Evolutionary conservation across 2,113 vertebrate species (phyloP).

Genomic region (Cygnus buccinator): DNA sequence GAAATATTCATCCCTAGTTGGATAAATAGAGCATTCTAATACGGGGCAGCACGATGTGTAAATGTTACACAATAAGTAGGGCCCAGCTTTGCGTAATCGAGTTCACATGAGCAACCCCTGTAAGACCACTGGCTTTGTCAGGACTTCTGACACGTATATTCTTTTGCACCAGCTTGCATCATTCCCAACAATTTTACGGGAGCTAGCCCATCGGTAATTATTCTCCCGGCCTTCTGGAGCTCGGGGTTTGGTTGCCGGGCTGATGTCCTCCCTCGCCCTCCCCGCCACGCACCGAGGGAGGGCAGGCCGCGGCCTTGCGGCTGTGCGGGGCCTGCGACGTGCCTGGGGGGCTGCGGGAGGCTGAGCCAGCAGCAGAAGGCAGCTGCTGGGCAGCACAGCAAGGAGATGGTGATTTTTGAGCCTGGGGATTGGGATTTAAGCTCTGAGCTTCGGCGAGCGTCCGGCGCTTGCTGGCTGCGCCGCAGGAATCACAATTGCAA

Average conservation of each 20-base stretch:
- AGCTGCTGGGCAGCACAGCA: background rate
- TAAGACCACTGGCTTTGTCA: conserved; percentile 42
- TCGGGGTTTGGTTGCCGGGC: background rate
- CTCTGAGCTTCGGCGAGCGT: conserved; percentile 11
- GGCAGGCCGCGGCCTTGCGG: background rate
- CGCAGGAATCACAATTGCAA: background rate
- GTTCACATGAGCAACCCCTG: conserved; percentile 22
- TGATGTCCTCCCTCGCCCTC: conserved; percentile 12
- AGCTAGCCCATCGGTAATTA: background rate
- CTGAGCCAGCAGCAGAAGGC: background rate
- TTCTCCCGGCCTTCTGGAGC: conserved; percentile 18
- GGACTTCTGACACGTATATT: background rate
- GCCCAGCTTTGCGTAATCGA: background rate
- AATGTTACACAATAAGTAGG: conserved; percentile 18
- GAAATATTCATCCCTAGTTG: background rate
- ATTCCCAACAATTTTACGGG: conserved; percentile 9
- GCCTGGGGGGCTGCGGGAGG: background rate
- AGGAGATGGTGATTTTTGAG: conserved; percentile 23
- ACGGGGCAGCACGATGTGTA: background rate
- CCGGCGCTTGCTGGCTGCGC: background rate
- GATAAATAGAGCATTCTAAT: conserved; percentile 24
- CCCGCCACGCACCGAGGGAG: fast-evolving
- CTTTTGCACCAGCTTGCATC: conserved; percentile 33
- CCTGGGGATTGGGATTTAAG: conserved; percentile 39
- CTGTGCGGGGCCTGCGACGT: fast-evolving